Conservation (phyloP, 2,888 invertebrate genomes). For the Pardosa pseudoannulata region DNA sequence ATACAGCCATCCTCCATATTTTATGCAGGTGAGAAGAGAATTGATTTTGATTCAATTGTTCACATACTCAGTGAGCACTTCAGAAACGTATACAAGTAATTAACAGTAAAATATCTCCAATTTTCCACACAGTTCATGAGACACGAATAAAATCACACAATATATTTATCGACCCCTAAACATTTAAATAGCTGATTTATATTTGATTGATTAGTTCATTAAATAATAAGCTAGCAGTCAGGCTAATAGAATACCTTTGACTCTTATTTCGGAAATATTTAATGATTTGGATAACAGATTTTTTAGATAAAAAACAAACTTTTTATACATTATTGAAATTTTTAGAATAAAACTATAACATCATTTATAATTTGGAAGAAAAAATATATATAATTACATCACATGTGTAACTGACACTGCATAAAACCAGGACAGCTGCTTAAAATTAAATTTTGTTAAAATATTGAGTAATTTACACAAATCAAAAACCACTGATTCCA, state of each 20-base stretch:
- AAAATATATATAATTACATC: not conserved
- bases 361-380: not conserved
- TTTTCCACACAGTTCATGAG: not conserved
- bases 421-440: not conserved
- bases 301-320: not conserved
- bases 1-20: not conserved
- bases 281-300: not conserved
- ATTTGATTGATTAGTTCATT: slow-evolving; percentile 2
- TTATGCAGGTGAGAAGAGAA: not conserved
- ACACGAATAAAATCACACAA: slow-evolving; percentile 1
- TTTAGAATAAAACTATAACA: not conserved
- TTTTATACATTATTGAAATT: not conserved
- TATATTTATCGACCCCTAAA: not conserved
- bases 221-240: not conserved
- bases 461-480: no score
- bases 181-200: not conserved
- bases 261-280: not conserved
- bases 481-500: no score
- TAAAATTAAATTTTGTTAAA: no score
- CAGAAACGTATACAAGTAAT: not conserved
- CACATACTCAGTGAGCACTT: not conserved
- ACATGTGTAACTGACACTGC: not conserved
- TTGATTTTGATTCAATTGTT: not conserved
- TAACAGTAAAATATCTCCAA: not conserved
- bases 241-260: not conserved